Percentiles rank a stretch among this genome's conserved stretches.
These are phyloP conservation scores for Bombus soroeensis DNA, from an alignment of 1,140 invertebrate genomes.

Conservation along the genomic window DNA sequence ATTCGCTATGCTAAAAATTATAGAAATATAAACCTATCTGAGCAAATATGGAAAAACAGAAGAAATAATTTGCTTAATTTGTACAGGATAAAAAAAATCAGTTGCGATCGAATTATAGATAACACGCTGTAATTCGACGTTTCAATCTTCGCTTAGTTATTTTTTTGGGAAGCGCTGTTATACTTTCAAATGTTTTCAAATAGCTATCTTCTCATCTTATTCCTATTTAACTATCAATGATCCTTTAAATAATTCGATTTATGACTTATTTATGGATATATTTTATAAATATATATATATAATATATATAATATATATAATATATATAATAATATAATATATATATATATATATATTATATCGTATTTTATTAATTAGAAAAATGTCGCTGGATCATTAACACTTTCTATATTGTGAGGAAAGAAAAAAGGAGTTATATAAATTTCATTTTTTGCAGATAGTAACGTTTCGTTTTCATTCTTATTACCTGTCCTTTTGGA, in stretches of 20 bases:
- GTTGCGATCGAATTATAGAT: background rate
- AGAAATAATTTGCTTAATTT: background rate
- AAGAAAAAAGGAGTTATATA: background rate
- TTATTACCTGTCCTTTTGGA: background rate
- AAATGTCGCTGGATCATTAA: background rate
- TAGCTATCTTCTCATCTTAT: background rate
- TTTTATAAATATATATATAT: too few species aligned
- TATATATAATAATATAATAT: too few species aligned
- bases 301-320: too few species aligned
- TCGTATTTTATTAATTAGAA: background rate
- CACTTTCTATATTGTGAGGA: background rate
- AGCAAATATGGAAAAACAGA: background rate
- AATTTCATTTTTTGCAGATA: background rate
- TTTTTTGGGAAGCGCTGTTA: background rate
- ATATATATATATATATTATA: too few species aligned
- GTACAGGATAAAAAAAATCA: background rate
- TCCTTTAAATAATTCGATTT: background rate
- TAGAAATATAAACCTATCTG: background rate
- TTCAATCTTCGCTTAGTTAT: too few species aligned
- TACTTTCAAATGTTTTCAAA: background rate
- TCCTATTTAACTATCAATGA: background rate
- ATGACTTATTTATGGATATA: background rate
- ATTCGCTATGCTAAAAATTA: background rate
- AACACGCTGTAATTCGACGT: background rate
- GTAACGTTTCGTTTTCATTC: background rate